Evolutionary conservation across 2,797 vertebrate species (phyloP), one percentile per base, ranked within the genome.

Genomic region (Pelobates cultripes): DNA sequence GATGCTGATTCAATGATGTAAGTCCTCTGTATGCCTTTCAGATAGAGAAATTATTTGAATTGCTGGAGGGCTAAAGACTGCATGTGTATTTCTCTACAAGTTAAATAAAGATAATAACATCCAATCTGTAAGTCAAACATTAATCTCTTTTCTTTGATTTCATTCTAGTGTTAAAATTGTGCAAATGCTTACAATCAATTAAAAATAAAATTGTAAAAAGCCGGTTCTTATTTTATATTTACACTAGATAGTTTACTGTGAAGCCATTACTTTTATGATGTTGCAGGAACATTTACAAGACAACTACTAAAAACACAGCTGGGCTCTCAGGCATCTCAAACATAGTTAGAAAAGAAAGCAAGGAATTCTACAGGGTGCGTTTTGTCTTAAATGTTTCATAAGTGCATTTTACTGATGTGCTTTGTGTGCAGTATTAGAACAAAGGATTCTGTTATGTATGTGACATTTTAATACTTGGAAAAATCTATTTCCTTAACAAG

Each of bases 361-460:
- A 61, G 9, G 28, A 73, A 72, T 72, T 79, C 77, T 41, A 28
- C 57, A 64, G 70, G 69, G 70, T 64, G 44, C 57, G 51, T 64
- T 43, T 72, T 51, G 69, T 61, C 70, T 72, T 73, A 79, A 79
- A 79, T 79, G 69, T 64, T 79, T 79, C 40, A 73, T 72, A 79
- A 79, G 57, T 72, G 15, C 45, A 60, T 64, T 79, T 51, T 64
- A 72, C 57, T 66, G 69, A 79, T 72, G 60, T 10, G 45, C 17
- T 7, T 12, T 64, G 43, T 66, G 43, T 72, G 47, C 60, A 64
- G 13, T 64, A 72, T 17, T 0, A 72, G 63, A 79, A 45, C 28
- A n/a, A 40, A 53, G 6, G 44, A 40, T 63, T 60, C 42, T 63
- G 10, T 78, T 63, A 70, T 77, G 3, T 41, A 63, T 60, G 45